phyloP scores from a whole-genome alignment of 2,113 vertebrate genomes.

The Lepisosteus osseus region DNA sequence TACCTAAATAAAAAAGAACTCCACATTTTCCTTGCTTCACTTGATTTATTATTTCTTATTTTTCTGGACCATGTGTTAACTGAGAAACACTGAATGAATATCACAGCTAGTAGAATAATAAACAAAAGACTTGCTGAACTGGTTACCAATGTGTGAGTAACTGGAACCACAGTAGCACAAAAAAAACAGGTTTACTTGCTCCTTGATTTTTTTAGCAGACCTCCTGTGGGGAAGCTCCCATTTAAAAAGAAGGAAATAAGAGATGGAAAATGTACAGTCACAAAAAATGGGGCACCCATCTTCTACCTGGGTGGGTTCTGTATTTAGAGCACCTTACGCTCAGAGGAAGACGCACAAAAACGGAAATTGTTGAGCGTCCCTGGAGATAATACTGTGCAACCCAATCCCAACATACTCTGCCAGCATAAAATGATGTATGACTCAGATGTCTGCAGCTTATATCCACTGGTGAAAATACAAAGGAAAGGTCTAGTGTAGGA shows the following conservation, averaged over 20 bases:
- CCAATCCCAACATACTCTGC: constrained; percentile 45
- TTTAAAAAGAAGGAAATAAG: constrained; percentile 34
- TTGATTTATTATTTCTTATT: too few species aligned
- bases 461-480: constrained; percentile 31
- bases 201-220: constrained; percentile 8
- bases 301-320: too few species aligned
- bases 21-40: too few species aligned
- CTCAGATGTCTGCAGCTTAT: constrained; percentile 37
- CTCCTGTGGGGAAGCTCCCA: constrained; percentile 37
- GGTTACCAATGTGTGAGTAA: neutral
- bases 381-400: constrained; percentile 27
- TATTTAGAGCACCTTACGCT: too few species aligned
- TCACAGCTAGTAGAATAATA: constrained; percentile 21
- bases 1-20: too few species aligned
- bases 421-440: constrained; percentile 46
- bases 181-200: constrained; percentile 18
- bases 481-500: too few species aligned
- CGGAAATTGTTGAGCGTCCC: neutral
- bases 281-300: too few species aligned
- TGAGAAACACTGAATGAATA: constrained; percentile 8
- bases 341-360: too few species aligned
- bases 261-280: constrained; percentile 16
- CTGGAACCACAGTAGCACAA: neutral
- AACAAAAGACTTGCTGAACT: neutral
- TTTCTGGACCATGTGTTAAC: neutral